phyloP scores from a whole-genome alignment of 2,113 vertebrate species.

The Serranochromis macrocephalus region DNA sequence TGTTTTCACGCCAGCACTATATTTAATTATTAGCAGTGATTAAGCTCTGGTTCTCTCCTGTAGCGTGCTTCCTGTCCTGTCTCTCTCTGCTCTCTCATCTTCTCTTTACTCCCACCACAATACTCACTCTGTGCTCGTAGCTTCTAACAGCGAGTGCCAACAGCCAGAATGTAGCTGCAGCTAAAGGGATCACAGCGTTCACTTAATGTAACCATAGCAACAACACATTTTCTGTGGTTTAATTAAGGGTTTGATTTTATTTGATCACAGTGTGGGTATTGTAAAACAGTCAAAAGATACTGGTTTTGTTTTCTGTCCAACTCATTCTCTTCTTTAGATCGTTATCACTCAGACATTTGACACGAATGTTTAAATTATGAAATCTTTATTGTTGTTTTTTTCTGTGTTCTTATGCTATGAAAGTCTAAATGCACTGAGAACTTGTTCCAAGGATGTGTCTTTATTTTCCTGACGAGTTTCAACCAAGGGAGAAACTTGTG shows the following conservation, averaged over 20 bases:
- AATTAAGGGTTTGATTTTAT: neutral
- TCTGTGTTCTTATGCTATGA: neutral
- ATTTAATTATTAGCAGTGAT: neutral
- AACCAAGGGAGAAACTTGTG: neutral
- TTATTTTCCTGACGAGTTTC: neutral
- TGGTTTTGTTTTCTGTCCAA: neutral
- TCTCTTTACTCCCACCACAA: neutral
- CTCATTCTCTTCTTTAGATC: neutral
- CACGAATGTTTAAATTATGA: neutral
- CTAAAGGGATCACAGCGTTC: neutral
- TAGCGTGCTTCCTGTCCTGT: neutral
- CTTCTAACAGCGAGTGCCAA: neutral
- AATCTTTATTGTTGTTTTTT: neutral
- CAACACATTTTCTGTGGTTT: neutral
- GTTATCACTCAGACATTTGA: neutral
- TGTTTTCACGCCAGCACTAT: neutral
- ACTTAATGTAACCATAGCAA: neutral
- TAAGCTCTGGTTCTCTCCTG: neutral
- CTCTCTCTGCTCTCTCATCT: neutral
- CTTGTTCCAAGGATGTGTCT: neutral
- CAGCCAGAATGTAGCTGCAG: constrained; percentile 9
- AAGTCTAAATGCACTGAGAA: neutral
- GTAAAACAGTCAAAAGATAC: neutral
- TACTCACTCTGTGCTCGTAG: neutral
- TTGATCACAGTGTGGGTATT: neutral